These are phyloP conservation scores for Centrocercus urophasianus DNA, from an alignment of 2,113 vertebrate genomes.

Conservation along the genomic window DNA sequence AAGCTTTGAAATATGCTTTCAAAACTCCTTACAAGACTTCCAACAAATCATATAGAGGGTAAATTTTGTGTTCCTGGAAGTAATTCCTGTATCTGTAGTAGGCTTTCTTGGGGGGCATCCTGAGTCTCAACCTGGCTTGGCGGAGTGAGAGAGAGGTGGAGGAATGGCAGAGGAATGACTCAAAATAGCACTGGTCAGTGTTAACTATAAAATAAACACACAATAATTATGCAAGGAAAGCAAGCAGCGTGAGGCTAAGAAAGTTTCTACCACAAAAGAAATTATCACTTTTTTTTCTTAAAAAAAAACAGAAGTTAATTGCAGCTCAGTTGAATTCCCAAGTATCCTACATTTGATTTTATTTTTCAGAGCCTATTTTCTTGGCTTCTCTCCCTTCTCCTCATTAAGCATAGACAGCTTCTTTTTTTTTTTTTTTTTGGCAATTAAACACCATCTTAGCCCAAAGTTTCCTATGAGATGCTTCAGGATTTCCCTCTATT, in stretches of 20 bases:
- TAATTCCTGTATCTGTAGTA: background rate
- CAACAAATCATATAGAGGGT: background rate
- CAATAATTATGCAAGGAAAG: background rate
- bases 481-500: background rate
- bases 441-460: background rate
- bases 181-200: background rate
- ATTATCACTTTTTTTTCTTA: background rate
- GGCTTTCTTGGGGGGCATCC: background rate
- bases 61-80: background rate
- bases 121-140: background rate
- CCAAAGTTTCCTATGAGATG: background rate
- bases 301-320: background rate
- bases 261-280: background rate
- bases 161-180: background rate
- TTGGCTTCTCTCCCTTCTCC: background rate
- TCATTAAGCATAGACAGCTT: background rate
- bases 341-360: background rate
- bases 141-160: background rate
- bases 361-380: background rate
- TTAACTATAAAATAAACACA: background rate
- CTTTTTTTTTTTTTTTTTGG: background rate
- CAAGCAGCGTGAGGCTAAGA: background rate
- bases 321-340: background rate
- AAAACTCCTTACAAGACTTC: background rate
- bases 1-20: background rate